These are phyloP conservation scores for Platichthys flesus DNA, from an alignment of 2,113 vertebrate genomes.

Conservation along the genomic window DNA sequence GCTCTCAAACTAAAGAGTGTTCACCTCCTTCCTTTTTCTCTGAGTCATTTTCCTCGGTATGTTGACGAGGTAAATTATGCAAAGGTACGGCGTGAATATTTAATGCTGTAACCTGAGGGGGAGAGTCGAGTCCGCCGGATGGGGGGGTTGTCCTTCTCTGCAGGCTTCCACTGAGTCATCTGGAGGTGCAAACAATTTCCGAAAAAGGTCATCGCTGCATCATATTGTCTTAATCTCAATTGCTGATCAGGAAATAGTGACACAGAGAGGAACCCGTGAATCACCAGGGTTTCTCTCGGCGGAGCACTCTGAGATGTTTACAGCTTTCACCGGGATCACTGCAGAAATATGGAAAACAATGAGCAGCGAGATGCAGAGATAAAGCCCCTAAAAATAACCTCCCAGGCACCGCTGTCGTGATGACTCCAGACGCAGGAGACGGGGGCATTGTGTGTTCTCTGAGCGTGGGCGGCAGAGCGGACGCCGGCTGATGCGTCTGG, in stretches of 20 bases:
- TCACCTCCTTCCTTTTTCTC: constrained; percentile 4
- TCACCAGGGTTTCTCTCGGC: constrained; percentile 4
- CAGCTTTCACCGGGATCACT: constrained; percentile 49
- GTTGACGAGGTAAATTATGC: constrained; percentile 81
- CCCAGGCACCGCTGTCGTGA: background rate
- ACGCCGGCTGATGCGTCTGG: constrained; percentile 36
- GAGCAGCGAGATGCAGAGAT: constrained; percentile 53
- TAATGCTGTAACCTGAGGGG: constrained; percentile 79
- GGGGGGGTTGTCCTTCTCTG: constrained; percentile 40
- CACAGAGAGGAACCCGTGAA: constrained; percentile 33
- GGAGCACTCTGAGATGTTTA: constrained; percentile 43
- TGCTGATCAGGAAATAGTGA: constrained; percentile 52
- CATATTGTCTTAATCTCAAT: constrained; percentile 46
- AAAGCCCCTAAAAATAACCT: constrained; percentile 61
- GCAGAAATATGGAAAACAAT: constrained; percentile 61
- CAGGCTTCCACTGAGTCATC: constrained; percentile 49
- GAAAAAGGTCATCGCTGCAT: constrained; percentile 23
- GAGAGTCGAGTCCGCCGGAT: constrained; percentile 39
- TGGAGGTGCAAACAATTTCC: constrained; percentile 20
- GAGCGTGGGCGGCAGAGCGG: constrained; percentile 44
- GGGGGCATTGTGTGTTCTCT: constrained; percentile 14
- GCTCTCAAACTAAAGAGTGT: constrained; percentile 22
- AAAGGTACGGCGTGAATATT: constrained; percentile 79
- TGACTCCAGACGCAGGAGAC: constrained; percentile 45
- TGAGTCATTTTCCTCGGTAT: constrained; percentile 60